Conservation (phyloP, 2,797 vertebrate species). For the Podargus strigoides region DNA sequence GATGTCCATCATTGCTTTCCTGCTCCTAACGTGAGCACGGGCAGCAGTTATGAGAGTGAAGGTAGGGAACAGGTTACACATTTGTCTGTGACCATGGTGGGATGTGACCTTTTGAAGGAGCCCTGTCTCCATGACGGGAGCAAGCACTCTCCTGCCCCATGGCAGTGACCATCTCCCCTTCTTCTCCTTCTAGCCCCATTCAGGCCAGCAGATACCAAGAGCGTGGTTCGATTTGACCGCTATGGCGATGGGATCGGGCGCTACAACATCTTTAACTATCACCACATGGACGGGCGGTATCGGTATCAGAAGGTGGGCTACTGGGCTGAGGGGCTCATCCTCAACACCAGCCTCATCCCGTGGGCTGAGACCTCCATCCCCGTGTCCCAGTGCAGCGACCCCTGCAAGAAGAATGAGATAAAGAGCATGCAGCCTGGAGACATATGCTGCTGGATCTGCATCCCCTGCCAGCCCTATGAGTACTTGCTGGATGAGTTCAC, state of each 20-base stretch:
- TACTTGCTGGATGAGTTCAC: conserved; percentile 93
- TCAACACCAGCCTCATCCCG: conserved; percentile 84
- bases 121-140: background rate
- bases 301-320: conserved; percentile 92
- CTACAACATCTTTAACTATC: conserved; percentile 97
- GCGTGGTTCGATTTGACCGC: conserved; percentile 86
- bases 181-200: conserved; percentile 85
- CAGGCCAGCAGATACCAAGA: conserved; percentile 85
- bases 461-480: conserved; percentile 93
- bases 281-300: conserved; percentile 81
- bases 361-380: conserved; percentile 83
- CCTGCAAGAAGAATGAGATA: conserved; percentile 93
- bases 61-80: background rate
- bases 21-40: background rate
- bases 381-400: conserved; percentile 96
- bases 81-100: background rate
- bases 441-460: conserved; percentile 99
- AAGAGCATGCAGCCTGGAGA: conserved; percentile 98
- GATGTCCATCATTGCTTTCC: background rate
- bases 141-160: background rate
- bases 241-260: conserved; percentile 93
- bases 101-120: background rate
- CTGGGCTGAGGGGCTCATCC: conserved; percentile 89
- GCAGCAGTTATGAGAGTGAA: background rate
- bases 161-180: background rate